Evolutionary conservation across 2,113 vertebrate species (phyloP), one percentile per base, ranked within the genome.

Genomic region (Verasper variegatus): DNA sequence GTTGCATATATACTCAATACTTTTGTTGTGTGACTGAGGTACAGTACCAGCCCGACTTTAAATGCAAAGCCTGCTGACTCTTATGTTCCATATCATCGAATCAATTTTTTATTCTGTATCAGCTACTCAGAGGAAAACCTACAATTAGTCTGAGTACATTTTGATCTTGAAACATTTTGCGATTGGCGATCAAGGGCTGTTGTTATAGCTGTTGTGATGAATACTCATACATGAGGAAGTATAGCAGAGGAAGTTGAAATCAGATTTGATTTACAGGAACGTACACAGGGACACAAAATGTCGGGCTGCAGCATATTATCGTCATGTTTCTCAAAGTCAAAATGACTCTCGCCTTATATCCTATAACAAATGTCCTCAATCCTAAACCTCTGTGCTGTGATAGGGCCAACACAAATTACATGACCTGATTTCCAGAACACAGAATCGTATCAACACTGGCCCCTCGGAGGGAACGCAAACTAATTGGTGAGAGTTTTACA

Each of bases 401-500:
- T 76, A 78, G 71, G 51, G 54, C 54, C 35, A 72, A 31, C 66
- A 74, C 79, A 87, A 86, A 92, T 79, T 71, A 75, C 88, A 89
- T 86, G 87, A 82, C 89, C 86, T 82, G 78, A 89, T 92, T 92
- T 90, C 71, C 42, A 56, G 63, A 63, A 73, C 74, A 66, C 61
- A 62, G 62, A 68, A 81, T 84, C 74, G 72, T 78, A 90, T 88
- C 88, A 86, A 78, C 83, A 73, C 66, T 64, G 64, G 78, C 60
- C 84, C 60, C 84, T 90, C 85, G 45, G 76, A 89, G 85, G 86
- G 84, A 76, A 80, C 42, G 62, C 72, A 35, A 55, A 75, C 80
- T 93, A 91, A 91, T 89, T 92, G 89, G 74, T 80, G 68, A 67
- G 64, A 84, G 68, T 71, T 83, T 71, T 67, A 74, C 59, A 27